Evolutionary conservation across 2,113 vertebrate species (phyloP), one percentile per base, ranked within the genome.

Genomic region (Chionomys nivalis): DNA sequence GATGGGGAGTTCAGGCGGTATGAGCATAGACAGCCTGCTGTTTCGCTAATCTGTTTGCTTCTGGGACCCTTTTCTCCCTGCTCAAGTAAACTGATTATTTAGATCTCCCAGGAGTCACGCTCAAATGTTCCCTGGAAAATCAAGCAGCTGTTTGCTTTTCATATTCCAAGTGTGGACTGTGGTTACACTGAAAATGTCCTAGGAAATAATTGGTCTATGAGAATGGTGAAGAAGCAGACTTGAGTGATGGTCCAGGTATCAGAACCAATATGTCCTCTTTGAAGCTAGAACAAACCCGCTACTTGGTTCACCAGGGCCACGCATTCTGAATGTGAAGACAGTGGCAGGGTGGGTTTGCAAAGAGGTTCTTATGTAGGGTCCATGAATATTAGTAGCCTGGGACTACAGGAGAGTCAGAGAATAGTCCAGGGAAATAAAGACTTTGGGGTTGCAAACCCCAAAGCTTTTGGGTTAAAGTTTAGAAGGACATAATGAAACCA

Each of bases 51-150:
- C 28, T 73, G 13, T 90, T 92, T 90, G 55, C 44, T 92, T 63
- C 44, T 72, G 28, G 36, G 75, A 65, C 28, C 7, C 7, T 89
- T 72, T 87, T 31, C 33, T 28, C 42, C n/a, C 42, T 92, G 90
- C 9, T 86, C 58, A 92, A 70, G 49, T 86, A 93, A 39, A 11
- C 49, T 88, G 66, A 68, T 42, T 87, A 87, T 70, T 87, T 87
- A 87, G 31, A 58, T 68, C 19, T 94, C 36, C 39, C 83, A 58
- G 13, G 87, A 89, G 76, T 82, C 39, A 66, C 16, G 16, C 61
- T 96, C n/a, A 87, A 82, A 88, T 79, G 16, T 4, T 81, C 83
- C 83, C 83, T 93, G 63, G 61, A 81, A 90, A 88, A 81, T 11
- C 63, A 21, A 68, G 11, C 23, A 70, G 21, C 47, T 55, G n/a